phyloP scores from a whole-genome alignment of 2,113 vertebrate species.

The Tonatia bakeri region DNA sequence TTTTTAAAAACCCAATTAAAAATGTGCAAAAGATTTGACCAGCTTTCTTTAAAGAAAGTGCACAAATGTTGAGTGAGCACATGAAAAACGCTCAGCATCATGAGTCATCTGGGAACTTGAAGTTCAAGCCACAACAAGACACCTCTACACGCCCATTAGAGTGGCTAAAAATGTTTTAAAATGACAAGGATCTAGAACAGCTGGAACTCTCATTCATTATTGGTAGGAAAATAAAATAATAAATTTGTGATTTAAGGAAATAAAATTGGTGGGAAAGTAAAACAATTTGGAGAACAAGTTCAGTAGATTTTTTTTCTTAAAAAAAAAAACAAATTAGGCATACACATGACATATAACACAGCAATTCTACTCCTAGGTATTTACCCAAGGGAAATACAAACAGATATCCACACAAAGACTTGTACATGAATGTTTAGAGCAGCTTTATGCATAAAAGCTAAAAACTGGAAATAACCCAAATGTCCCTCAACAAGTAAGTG shows the following conservation, averaged over 20 bases:
- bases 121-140: background rate
- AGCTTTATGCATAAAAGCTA: background rate
- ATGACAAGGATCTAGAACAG: background rate
- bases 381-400: slow-evolving; percentile 23
- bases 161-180: background rate
- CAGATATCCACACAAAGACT: background rate
- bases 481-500: background rate
- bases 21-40: background rate
- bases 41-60: background rate
- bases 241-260: slow-evolving; percentile 29
- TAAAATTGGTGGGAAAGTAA: background rate
- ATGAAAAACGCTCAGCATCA: background rate
- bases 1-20: background rate
- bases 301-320: background rate
- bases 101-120: background rate
- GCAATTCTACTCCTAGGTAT: background rate
- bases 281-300: background rate
- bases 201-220: background rate
- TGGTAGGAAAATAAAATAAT: background rate
- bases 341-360: background rate
- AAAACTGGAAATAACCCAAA: background rate
- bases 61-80: background rate
- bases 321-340: background rate
- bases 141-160: background rate
- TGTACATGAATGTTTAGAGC: background rate